phyloP scores from a whole-genome alignment of 2,113 vertebrate genomes.

The Plecturocebus donacophilus region DNA sequence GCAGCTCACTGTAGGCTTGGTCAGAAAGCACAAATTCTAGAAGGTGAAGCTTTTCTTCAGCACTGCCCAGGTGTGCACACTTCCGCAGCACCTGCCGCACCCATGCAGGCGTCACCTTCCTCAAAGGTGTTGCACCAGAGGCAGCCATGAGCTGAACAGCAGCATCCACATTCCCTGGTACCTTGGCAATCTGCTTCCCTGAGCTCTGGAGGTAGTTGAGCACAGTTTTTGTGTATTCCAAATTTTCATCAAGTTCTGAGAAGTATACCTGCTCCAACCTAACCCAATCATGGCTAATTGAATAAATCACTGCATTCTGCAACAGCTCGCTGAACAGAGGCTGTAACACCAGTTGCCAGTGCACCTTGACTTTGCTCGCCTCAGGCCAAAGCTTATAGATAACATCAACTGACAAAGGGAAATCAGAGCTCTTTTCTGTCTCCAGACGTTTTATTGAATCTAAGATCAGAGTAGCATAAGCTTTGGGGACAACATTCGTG shows the following conservation, averaged over 20 bases:
- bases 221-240: conserved; percentile 88
- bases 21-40: conserved; percentile 95
- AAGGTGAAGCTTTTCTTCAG: conserved; percentile 91
- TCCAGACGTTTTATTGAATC: conserved; percentile 92
- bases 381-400: conserved; percentile 96
- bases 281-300: conserved; percentile 91
- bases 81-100: conserved; percentile 93
- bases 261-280: conserved; percentile 91
- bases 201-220: conserved; percentile 96
- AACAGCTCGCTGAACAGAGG: conserved; percentile 93
- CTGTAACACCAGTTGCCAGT: conserved; percentile 93
- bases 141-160: conserved; percentile 84
- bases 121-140: conserved; percentile 82
- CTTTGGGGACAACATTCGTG: conserved; percentile 91
- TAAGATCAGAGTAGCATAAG: conserved; percentile 93
- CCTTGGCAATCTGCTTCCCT: conserved; percentile 93
- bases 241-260: conserved; percentile 90
- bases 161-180: conserved; percentile 88
- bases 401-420: conserved; percentile 87
- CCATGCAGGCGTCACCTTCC: conserved; percentile 91
- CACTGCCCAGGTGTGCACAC: conserved; percentile 85
- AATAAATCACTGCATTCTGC: conserved; percentile 91
- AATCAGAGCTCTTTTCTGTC: conserved; percentile 89
- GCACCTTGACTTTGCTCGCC: conserved; percentile 86
- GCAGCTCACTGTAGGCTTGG: conserved; percentile 93